phyloP scores from a whole-genome alignment of 2,888 invertebrate genomes.

The Mythimna loreyi region DNA sequence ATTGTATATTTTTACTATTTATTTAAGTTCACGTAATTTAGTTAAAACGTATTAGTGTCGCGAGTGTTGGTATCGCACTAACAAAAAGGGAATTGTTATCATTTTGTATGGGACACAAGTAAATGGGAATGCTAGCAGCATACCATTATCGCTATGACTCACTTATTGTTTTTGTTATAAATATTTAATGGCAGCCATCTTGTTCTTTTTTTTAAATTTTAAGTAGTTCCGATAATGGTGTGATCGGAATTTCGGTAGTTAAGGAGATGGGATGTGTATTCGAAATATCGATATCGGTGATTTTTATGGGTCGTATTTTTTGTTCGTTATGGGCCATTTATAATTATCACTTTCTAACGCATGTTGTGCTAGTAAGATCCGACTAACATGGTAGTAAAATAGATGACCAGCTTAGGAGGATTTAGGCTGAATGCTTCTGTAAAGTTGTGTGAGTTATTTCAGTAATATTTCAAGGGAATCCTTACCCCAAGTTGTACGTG shows the following conservation, averaged over 20 bases:
- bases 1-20: constrained; percentile 9
- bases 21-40: constrained; percentile 27
- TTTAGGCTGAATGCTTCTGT: neutral
- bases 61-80: constrained; percentile 80
- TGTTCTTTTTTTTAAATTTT: constrained; percentile 51
- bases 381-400: neutral
- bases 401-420: constrained; percentile 3
- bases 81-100: constrained; percentile 88
- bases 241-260: constrained; percentile 34
- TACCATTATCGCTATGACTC: constrained; percentile 86
- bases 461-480: constrained; percentile 24
- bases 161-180: constrained; percentile 66
- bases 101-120: constrained; percentile 86
- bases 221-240: constrained; percentile 22
- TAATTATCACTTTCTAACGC: constrained; percentile 1
- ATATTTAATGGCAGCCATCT: constrained; percentile 62
- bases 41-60: constrained; percentile 76
- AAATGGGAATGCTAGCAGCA: constrained; percentile 85
- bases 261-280: constrained; percentile 11
- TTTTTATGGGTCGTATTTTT: constrained; percentile 14
- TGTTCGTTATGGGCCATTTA: constrained; percentile 13
- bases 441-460: constrained; percentile 30
- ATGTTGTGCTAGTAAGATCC: neutral
- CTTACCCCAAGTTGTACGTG: constrained; percentile 8
- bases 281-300: constrained; percentile 14